These are phyloP conservation scores for Drosophila nr. fundita DNA, from an alignment of 2,888 invertebrate species.

Conservation along the genomic window DNA sequence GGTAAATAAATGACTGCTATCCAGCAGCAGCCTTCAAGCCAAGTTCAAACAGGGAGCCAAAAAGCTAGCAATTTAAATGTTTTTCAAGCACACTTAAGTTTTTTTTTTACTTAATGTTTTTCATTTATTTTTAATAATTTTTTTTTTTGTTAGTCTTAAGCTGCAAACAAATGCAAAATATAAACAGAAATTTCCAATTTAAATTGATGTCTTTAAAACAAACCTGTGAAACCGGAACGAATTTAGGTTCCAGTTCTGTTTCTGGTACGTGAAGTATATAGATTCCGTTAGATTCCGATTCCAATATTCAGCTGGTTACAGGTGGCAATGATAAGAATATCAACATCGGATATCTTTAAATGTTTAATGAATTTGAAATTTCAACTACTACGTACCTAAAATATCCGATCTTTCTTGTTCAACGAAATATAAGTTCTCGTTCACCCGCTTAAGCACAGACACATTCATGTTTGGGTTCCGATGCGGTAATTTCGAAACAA, in stretches of 20 bases:
- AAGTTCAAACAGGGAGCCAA: constrained; percentile 61
- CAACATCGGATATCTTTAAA: neutral
- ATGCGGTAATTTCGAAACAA: neutral
- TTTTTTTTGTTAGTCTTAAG: constrained; percentile 51
- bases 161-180: constrained; percentile 42
- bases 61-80: constrained; percentile 40
- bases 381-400: neutral
- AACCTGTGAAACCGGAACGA: neutral
- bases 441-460: neutral
- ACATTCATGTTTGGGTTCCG: neutral
- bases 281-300: neutral
- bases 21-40: neutral
- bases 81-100: constrained; percentile 44
- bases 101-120: constrained; percentile 16
- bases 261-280: neutral
- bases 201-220: constrained; percentile 23
- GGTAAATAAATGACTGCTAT: constrained; percentile 47
- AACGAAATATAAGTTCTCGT: neutral
- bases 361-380: neutral
- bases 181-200: constrained; percentile 50
- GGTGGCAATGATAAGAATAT: neutral
- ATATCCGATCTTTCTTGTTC: neutral
- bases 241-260: neutral
- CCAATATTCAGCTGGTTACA: neutral
- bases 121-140: constrained; percentile 3